Evolutionary conservation across 2,113 vertebrate genomes (phyloP).

Genomic region (Coreoperca whiteheadi): DNA sequence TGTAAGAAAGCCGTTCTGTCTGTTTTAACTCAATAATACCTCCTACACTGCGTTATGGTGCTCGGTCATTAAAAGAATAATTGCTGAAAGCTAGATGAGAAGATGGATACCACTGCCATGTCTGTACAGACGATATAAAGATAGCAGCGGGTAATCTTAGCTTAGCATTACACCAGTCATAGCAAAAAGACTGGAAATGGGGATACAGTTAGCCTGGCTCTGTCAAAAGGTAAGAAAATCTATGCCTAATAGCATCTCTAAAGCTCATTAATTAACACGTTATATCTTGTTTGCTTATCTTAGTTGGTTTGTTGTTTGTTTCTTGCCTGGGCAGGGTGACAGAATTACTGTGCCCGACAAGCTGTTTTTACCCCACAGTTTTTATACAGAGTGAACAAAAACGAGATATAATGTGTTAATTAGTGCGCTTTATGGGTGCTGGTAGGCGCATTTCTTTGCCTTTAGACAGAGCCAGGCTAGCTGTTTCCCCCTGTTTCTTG

Average conservation of each 20-base stretch:
- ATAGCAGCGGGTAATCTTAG: not conserved
- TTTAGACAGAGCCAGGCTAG: not conserved
- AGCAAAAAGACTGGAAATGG: too few relatives aligned
- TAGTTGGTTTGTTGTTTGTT: too few relatives aligned
- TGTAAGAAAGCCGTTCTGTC: not conserved
- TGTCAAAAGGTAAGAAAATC: too few relatives aligned
- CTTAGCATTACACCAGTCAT: too few relatives aligned
- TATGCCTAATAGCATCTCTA: too few relatives aligned
- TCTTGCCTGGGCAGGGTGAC: not conserved
- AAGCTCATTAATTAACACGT: too few relatives aligned
- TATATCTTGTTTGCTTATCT: too few relatives aligned
- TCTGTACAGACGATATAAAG: slow-evolving; percentile 4
- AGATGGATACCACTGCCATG: not conserved
- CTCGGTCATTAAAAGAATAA: not conserved
- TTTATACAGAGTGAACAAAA: not conserved
- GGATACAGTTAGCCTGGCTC: too few relatives aligned
- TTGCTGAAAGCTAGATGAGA: not conserved
- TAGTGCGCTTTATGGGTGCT: not conserved
- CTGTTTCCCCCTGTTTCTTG: not conserved
- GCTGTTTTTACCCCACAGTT: not conserved
- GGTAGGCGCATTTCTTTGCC: not conserved
- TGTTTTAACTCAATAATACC: not conserved
- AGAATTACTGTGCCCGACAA: not conserved
- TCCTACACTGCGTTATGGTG: not conserved
- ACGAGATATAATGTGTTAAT: not conserved